Evolutionary conservation across 2,113 vertebrate species (phyloP).

Genomic region (Sceloporus undulatus): DNA sequence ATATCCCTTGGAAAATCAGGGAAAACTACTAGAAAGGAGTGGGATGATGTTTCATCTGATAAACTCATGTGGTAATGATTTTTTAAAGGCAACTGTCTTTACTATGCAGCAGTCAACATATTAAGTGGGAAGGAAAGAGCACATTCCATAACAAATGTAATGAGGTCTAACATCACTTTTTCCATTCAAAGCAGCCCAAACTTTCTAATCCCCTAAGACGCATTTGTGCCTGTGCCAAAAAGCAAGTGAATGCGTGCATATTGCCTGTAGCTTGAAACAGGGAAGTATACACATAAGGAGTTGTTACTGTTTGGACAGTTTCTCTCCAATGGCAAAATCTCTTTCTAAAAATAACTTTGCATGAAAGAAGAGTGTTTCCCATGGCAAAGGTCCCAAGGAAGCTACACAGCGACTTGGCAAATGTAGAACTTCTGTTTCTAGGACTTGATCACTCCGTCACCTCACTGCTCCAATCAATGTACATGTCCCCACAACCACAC

Average conservation of each 20-base stretch:
- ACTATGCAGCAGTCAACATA: neutral
- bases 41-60: neutral
- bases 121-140: neutral
- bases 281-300: neutral
- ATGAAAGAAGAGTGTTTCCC: neutral
- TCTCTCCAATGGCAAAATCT: neutral
- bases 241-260: neutral
- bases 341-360: neutral
- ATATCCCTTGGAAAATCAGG: neutral
- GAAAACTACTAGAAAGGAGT: neutral
- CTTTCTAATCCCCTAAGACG: neutral
- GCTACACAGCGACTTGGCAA: too few species aligned
- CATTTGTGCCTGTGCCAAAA: constrained; percentile 2
- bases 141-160: neutral
- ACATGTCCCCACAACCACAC: neutral
- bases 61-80: neutral
- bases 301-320: neutral
- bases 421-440: too few species aligned
- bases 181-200: constrained; percentile 13
- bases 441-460: neutral
- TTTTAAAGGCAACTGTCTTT: neutral
- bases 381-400: neutral
- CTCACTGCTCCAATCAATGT: neutral
- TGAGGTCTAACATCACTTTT: constrained; percentile 10
- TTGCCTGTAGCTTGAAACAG: neutral